These are phyloP conservation scores for Ammodytes marinus DNA, from an alignment of 2,113 vertebrate species.

Conservation along the genomic window DNA sequence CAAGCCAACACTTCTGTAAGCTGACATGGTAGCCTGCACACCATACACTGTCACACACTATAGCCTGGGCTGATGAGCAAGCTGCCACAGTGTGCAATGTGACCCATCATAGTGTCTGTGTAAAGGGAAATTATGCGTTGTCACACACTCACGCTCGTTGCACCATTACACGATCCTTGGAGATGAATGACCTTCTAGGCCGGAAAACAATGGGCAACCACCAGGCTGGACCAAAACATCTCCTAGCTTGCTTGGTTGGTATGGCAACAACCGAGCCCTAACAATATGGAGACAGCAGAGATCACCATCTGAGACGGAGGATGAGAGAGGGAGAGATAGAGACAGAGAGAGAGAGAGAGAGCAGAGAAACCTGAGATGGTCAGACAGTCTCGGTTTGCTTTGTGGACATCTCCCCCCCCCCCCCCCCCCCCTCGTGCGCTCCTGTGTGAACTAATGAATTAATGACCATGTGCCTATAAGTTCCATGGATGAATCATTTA, in stretches of 20 bases:
- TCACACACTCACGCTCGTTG: slow-evolving; percentile 44
- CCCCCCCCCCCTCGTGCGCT: not conserved
- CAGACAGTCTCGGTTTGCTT: slow-evolving; percentile 36
- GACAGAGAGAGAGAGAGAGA: slow-evolving; percentile 28
- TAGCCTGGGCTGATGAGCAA: slow-evolving; percentile 20
- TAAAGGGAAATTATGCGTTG: slow-evolving; percentile 38
- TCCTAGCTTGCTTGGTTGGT: slow-evolving; percentile 53
- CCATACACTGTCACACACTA: not conserved
- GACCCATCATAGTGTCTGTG: slow-evolving; percentile 4
- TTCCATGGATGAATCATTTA: slow-evolving; percentile 79
- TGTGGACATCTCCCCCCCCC: slow-evolving; percentile 43
- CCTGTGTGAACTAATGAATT: slow-evolving; percentile 74
- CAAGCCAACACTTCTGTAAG: no score
- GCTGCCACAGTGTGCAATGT: slow-evolving; percentile 3
- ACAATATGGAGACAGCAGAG: slow-evolving; percentile 48
- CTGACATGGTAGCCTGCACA: not conserved
- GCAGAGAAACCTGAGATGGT: slow-evolving; percentile 73
- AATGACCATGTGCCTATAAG: slow-evolving; percentile 66
- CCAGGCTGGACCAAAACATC: slow-evolving; percentile 38
- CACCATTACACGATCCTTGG: slow-evolving; percentile 30
- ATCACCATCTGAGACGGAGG: slow-evolving; percentile 47
- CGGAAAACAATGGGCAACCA: slow-evolving; percentile 46
- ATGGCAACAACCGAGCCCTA: slow-evolving; percentile 63
- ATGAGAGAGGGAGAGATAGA: slow-evolving; percentile 32
- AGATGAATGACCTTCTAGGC: slow-evolving; percentile 57